These are phyloP conservation scores for Oostethus manadensis DNA, from an alignment of 2,113 vertebrate species.

Conservation along the genomic window DNA sequence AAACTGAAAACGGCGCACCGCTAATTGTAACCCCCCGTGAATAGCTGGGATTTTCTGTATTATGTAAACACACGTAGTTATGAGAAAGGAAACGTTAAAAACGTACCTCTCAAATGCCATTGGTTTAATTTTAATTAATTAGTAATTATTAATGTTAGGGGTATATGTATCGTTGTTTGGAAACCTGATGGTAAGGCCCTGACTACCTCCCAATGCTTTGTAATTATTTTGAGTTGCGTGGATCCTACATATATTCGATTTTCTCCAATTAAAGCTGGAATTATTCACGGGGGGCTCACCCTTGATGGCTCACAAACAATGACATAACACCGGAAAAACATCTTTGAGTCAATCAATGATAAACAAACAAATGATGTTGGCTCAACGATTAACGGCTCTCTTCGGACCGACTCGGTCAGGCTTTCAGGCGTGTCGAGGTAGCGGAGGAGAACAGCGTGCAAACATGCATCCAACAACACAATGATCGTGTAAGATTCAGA, in stretches of 20 bases:
- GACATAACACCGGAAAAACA: conserved; percentile 73
- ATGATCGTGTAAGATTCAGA: conserved; percentile 25
- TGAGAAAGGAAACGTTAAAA: too few relatives aligned
- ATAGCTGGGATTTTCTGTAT: too few relatives aligned
- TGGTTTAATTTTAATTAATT: conserved; percentile 28
- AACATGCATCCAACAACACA: conserved; percentile 18
- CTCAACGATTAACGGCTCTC: conserved; percentile 63
- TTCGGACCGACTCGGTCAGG: conserved; percentile 28
- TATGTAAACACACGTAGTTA: too few relatives aligned
- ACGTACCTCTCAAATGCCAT: background rate
- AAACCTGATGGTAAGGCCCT: conserved; percentile 60
- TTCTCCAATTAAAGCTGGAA: conserved; percentile 67
- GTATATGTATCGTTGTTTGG: conserved; percentile 48
- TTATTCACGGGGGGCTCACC: conserved; percentile 65
- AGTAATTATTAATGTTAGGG: conserved; percentile 39
- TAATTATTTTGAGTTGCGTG: conserved; percentile 67
- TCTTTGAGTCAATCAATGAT: conserved; percentile 68
- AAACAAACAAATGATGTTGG: conserved; percentile 63
- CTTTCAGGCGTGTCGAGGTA: conserved; percentile 48
- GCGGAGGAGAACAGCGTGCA: conserved; percentile 29
- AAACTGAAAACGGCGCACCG: too few relatives aligned
- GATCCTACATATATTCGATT: conserved; percentile 64
- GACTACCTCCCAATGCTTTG: conserved; percentile 62
- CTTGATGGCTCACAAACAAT: conserved; percentile 68
- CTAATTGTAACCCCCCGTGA: too few relatives aligned